Base-by-base conservation (phyloP, 2,113 vertebrate genomes). In the Ia io region DNA sequence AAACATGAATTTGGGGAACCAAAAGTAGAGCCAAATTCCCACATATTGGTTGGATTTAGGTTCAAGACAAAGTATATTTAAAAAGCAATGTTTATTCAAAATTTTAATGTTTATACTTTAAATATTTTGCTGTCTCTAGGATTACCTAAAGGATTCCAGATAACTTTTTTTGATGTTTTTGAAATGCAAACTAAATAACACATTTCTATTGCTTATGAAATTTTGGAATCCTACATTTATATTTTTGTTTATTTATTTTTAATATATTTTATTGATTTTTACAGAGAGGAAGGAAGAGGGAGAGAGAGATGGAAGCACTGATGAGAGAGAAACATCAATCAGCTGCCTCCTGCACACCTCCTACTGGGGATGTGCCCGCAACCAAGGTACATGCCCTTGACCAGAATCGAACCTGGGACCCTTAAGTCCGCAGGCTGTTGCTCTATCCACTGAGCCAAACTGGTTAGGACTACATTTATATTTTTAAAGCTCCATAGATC, bases 131-230 rank as follows among this genome's bases (percentile, higher is more conserved):
- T 88, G 37, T 93, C 32, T 95, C 49, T 59, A 28, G 35, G 53
- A 93, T 83, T 94, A 84, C 65, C 47, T 80, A n/a, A 49, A 90
- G 78, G 67, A 93, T 83, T 91, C 70, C 49, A 90, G 59, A 69
- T 78, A 96, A 91, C 35, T 94, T 96, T 84, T 95, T 95, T 96
- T 94, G 53, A 78, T 87, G 71, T 93, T 37, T 78, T 97, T 88
- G 93, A 96, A 96, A 95, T 96, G 87, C 84, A 94, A 93, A 84
- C 13, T 22, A 71, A 89, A 56, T 78, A 28, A 61, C 67, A 76
- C 37, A 96, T 95, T 93, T 94, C 87, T 94, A 90, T 94, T 96
- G 93, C 90, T 97, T 95, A 97, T 96, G 82, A 93, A 97, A 95
- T 95, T 59, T 88, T 82, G 77, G 82, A 95, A 90, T 92, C 53